Conservation (phyloP, 2,797 vertebrate genomes). For the Takifugu ocellatus region DNA sequence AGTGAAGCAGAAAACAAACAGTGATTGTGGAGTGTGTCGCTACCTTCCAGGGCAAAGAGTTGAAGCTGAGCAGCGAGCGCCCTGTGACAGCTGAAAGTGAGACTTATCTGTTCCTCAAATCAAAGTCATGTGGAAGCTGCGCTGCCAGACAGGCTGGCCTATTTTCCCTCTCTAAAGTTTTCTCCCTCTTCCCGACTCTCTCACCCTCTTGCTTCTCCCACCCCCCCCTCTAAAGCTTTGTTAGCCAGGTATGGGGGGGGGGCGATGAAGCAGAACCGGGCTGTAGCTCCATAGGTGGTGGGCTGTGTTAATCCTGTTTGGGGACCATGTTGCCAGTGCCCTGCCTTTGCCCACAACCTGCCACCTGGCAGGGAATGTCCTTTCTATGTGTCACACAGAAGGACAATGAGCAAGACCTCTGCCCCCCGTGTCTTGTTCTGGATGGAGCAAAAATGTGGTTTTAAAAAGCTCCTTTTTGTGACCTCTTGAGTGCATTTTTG, state of each 20-base stretch:
- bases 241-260: constrained; percentile 42
- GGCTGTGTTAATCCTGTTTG: constrained; percentile 69
- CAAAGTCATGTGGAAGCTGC: constrained; percentile 71
- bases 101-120: constrained; percentile 70
- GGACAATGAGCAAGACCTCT: constrained; percentile 42
- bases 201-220: constrained; percentile 17
- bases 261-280: constrained; percentile 53
- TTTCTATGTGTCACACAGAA: constrained; percentile 42
- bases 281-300: constrained; percentile 57
- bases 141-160: constrained; percentile 65
- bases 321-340: constrained; percentile 65
- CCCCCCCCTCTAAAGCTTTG: constrained; percentile 19
- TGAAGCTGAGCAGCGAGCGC: constrained; percentile 26
- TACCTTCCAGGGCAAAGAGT: not conserved
- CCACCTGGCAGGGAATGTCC: constrained; percentile 66
- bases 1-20: too few species aligned
- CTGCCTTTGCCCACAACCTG: constrained; percentile 64
- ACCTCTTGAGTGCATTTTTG: constrained; percentile 2
- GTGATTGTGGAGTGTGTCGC: too few species aligned
- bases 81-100: constrained; percentile 52
- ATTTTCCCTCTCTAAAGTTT: constrained; percentile 60
- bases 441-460: constrained; percentile 23
- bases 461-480: too few species aligned
- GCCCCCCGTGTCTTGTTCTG: constrained; percentile 39
- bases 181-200: not conserved